Evolutionary conservation across 2,797 vertebrate genomes (phyloP).

Genomic region (Champsocephalus esox): DNA sequence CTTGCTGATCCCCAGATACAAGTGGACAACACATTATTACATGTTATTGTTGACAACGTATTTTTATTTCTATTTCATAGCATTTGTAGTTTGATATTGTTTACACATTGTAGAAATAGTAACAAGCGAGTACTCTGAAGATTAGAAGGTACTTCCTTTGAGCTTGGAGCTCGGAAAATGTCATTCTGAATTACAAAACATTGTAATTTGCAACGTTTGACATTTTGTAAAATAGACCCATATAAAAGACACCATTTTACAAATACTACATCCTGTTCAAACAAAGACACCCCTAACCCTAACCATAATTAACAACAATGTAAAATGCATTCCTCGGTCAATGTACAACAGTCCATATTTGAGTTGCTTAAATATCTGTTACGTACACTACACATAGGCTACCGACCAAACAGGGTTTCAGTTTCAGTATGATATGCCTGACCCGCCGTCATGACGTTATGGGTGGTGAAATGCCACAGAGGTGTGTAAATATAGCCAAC

Average conservation of each 20-base stretch:
- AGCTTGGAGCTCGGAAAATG: no score
- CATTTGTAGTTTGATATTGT: not conserved
- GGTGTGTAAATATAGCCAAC: slow-evolving; percentile 53
- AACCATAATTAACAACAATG: no score
- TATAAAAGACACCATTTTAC: no score
- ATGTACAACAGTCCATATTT: not conserved
- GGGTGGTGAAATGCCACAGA: slow-evolving; percentile 33
- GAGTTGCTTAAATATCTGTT: not conserved
- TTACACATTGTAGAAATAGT: not conserved
- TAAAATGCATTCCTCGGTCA: no score
- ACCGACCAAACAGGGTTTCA: not conserved
- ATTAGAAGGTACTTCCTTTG: not conserved
- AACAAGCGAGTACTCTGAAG: not conserved
- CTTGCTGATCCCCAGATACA: not conserved
- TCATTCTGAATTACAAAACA: no score
- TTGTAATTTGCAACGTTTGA: no score
- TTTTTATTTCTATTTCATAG: not conserved
- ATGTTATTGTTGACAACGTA: not conserved
- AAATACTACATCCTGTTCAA: no score
- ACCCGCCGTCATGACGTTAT: not conserved
- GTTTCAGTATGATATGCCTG: not conserved
- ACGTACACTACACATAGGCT: not conserved
- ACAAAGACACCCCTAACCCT: no score
- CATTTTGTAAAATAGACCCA: no score
- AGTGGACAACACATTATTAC: not conserved